Conservation (phyloP, 2,888 invertebrate species). For the Cryptus viduatorius region DNA sequence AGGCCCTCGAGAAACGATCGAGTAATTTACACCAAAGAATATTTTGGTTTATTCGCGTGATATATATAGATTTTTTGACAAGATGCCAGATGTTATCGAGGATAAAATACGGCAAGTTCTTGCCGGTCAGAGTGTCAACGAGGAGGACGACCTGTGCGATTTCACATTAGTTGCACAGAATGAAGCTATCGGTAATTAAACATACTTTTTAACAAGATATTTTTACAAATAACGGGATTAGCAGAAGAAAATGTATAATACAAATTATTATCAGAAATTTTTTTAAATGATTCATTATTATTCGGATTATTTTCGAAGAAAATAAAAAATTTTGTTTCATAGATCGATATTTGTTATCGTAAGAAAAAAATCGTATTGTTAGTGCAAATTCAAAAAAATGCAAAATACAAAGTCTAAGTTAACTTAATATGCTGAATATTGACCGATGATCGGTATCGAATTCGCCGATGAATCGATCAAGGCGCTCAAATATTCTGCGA, state of each 20-base stretch:
- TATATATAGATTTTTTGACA: slow-evolving; percentile 12
- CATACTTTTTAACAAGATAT: background rate
- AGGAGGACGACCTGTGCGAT: slow-evolving; percentile 92
- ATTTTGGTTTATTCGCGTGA: slow-evolving; percentile 5
- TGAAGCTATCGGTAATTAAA: slow-evolving; percentile 88
- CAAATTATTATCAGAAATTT: too few species aligned
- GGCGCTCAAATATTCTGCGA: too few species aligned
- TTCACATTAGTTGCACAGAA: slow-evolving; percentile 94
- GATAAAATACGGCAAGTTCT: slow-evolving; percentile 88
- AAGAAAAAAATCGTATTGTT: too few species aligned
- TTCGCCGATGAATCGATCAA: too few species aligned
- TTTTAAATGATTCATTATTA: too few species aligned
- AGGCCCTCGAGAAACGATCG: background rate
- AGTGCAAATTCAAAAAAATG: too few species aligned
- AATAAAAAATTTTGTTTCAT: too few species aligned
- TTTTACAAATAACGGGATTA: background rate
- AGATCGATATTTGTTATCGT: too few species aligned
- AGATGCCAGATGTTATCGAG: slow-evolving; percentile 88
- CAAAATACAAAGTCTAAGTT: too few species aligned
- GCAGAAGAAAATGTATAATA: background rate
- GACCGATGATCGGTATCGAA: too few species aligned
- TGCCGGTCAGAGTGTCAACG: slow-evolving; percentile 87
- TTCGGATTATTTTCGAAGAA: too few species aligned
- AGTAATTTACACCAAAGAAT: background rate
- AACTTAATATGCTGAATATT: too few species aligned